Conservation (phyloP, 2,888 invertebrate genomes). For the Folsomia candida region DNA sequence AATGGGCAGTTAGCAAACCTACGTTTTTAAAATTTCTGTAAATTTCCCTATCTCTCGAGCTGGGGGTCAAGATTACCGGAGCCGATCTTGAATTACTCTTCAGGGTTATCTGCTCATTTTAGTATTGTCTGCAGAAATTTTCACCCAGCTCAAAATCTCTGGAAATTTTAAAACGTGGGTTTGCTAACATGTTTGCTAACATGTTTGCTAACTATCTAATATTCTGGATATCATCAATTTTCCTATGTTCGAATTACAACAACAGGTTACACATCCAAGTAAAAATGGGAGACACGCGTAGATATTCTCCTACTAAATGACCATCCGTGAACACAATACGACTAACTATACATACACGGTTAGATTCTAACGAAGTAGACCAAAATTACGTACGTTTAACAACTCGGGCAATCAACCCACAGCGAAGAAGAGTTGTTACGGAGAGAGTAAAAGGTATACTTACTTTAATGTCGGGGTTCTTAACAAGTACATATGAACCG, state of each 20-base stretch:
- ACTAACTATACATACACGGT: neutral
- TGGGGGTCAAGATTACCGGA: too few relatives aligned
- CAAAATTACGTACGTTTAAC: neutral
- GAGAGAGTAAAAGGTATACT: neutral
- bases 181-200: too few relatives aligned
- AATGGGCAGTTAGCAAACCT: neutral
- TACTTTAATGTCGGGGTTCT: neutral
- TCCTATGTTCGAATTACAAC: too few relatives aligned
- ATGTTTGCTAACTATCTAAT: too few relatives aligned
- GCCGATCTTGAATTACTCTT: too few relatives aligned
- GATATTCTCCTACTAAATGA: neutral
- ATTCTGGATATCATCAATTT: too few relatives aligned
- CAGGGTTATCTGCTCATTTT: too few relatives aligned
- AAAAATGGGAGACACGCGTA: neutral
- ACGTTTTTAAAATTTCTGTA: too few relatives aligned
- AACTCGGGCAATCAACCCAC: neutral
- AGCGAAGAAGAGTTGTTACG: neutral
- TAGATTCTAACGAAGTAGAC: neutral
- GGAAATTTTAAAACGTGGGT: too few relatives aligned
- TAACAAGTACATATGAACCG: neutral
- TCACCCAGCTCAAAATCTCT: too few relatives aligned
- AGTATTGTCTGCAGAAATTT: too few relatives aligned
- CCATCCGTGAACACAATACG: neutral
- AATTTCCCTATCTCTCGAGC: too few relatives aligned
- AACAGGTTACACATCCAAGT: neutral